phyloP scores from a whole-genome alignment of 2,113 vertebrate species.

The Dasyornis broadbenti region DNA sequence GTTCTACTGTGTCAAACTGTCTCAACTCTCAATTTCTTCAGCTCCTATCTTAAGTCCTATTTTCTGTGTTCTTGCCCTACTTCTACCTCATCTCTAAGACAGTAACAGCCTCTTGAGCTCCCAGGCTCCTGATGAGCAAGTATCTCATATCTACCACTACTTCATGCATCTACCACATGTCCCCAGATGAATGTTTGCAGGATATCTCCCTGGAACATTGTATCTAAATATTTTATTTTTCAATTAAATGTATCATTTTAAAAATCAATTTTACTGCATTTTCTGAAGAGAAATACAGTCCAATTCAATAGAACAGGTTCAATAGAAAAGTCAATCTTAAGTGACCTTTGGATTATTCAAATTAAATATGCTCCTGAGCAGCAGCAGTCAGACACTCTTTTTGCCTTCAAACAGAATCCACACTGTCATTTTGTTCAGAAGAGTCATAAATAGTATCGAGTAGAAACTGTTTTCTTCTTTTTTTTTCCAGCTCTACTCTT shows the following conservation, averaged over 20 bases:
- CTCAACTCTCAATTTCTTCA: neutral
- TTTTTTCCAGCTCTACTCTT: neutral
- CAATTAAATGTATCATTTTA: neutral
- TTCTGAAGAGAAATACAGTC: neutral
- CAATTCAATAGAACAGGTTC: neutral
- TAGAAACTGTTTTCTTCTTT: neutral
- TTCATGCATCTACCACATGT: neutral
- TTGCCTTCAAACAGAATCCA: neutral
- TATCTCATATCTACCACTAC: neutral
- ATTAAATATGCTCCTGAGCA: neutral
- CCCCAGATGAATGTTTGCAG: neutral
- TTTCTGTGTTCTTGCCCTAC: neutral
- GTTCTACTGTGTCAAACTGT: neutral
- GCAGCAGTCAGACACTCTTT: neutral
- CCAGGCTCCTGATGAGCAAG: neutral
- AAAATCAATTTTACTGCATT: neutral
- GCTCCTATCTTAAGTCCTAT: neutral
- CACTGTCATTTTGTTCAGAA: neutral
- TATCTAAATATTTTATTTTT: slow-evolving; percentile 6
- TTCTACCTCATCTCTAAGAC: neutral
- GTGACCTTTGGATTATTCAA: slow-evolving; percentile 7
- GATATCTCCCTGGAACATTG: neutral
- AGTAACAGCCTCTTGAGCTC: neutral
- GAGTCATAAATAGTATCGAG: neutral
- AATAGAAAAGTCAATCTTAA: neutral